phyloP scores from a whole-genome alignment of 2,888 invertebrate genomes.

The Ormyrus labotus region DNA sequence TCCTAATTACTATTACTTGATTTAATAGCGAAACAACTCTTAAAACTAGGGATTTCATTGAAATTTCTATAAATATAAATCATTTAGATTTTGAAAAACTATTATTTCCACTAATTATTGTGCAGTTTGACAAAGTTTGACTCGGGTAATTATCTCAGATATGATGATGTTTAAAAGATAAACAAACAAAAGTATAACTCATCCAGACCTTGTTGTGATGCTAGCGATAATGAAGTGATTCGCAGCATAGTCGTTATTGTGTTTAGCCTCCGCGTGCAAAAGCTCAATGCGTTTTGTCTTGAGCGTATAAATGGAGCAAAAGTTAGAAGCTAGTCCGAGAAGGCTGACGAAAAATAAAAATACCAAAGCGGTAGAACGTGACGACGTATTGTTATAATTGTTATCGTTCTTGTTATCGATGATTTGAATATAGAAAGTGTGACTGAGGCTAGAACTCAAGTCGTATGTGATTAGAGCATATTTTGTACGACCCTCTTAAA shows the following conservation, averaged over 20 bases:
- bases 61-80: slow-evolving; percentile 36
- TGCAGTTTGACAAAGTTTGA: slow-evolving; percentile 17
- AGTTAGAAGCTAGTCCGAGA: slow-evolving; percentile 55
- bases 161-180: slow-evolving; percentile 28
- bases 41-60: slow-evolving; percentile 36
- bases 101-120: slow-evolving; percentile 28
- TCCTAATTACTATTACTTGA: slow-evolving; percentile 55
- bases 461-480: slow-evolving; percentile 55
- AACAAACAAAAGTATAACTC: slow-evolving; percentile 19
- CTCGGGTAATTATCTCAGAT: slow-evolving; percentile 33
- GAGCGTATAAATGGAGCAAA: slow-evolving; percentile 42
- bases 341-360: slow-evolving; percentile 52
- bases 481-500: slow-evolving; percentile 56
- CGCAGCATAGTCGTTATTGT: slow-evolving; percentile 46
- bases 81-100: slow-evolving; percentile 32
- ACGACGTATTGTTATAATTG: slow-evolving; percentile 56
- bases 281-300: slow-evolving; percentile 48
- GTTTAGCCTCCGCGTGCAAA: slow-evolving; percentile 40
- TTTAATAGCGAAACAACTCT: slow-evolving; percentile 33
- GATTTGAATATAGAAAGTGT: slow-evolving; percentile 51
- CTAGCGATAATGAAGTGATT: slow-evolving; percentile 21
- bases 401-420: slow-evolving; percentile 57
- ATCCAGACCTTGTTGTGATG: slow-evolving; percentile 35
- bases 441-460: slow-evolving; percentile 54
- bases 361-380: slow-evolving; percentile 55